A percentile compares a stretch with the other conserved stretches of the same genome.
These are phyloP conservation scores for Lepisosteus oculatus DNA, from an alignment of 2,113 vertebrate genomes.

Conservation along the genomic window DNA sequence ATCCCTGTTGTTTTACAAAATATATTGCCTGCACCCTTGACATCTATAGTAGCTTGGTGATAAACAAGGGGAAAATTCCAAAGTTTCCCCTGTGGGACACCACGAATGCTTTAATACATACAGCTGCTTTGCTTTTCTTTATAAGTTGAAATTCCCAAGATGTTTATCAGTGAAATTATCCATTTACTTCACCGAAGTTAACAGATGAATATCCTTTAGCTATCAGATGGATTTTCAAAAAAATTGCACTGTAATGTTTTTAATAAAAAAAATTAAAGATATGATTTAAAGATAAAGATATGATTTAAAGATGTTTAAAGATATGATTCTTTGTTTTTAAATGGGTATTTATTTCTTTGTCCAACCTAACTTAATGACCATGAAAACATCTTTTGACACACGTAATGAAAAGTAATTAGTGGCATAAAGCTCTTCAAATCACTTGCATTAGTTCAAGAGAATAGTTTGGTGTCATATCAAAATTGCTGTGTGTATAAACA, in stretches of 20 bases:
- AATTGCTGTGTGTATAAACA: conserved; percentile 69
- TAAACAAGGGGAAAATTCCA: conserved; percentile 48
- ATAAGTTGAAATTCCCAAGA: conserved; percentile 58
- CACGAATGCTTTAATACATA: conserved; percentile 38
- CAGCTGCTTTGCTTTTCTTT: conserved; percentile 45
- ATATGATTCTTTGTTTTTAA: conserved; percentile 59
- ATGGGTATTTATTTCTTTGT: conserved; percentile 63
- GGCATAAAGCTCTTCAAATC: conserved; percentile 60
- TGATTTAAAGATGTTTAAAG: conserved; percentile 44
- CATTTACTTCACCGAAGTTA: conserved; percentile 43
- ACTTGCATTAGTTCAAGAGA: conserved; percentile 61
- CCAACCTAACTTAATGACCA: conserved; percentile 54
- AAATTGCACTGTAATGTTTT: conserved; percentile 33
- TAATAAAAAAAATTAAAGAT: background rate
- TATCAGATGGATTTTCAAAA: conserved; percentile 43
- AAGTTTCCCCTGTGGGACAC: conserved; percentile 37
- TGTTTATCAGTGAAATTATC: conserved; percentile 58
- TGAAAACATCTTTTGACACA: conserved; percentile 64
- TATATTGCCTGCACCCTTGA: conserved; percentile 51
- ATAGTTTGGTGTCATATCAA: conserved; percentile 69
- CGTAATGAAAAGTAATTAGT: conserved; percentile 66
- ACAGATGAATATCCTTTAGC: conserved; percentile 41
- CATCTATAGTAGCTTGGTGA: conserved; percentile 38
- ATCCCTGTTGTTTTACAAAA: conserved; percentile 52
- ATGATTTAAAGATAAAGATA: too few species aligned